These are phyloP conservation scores for Synanthedon formicaeformis DNA, from an alignment of 2,888 invertebrate genomes.

Conservation along the genomic window DNA sequence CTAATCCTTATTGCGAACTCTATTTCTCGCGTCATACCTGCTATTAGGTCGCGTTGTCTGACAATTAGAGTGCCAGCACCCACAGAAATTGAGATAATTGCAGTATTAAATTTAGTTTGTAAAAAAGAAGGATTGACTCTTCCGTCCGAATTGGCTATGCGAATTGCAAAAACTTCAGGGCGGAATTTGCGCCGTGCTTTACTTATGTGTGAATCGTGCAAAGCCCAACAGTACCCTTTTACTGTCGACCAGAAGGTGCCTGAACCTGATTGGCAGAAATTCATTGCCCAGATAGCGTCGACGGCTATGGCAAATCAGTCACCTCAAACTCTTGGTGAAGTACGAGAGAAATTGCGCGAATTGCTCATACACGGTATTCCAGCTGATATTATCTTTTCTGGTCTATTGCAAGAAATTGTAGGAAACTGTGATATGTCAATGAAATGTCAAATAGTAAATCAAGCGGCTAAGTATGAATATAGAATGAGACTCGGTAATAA, in stretches of 20 bases:
- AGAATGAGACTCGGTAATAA: conserved; percentile 93
- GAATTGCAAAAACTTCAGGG: conserved; percentile 82
- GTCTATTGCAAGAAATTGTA: conserved; percentile 84
- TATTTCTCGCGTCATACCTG: conserved; percentile 95
- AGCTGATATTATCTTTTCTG: conserved; percentile 90
- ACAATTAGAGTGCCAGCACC: conserved; percentile 94
- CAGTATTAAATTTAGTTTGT: conserved; percentile 75
- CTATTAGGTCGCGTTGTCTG: conserved; percentile 94
- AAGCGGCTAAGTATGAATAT: conserved; percentile 93
- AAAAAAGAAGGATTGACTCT: conserved; percentile 85
- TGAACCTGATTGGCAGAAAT: conserved; percentile 94
- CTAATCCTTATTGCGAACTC: conserved; percentile 95
- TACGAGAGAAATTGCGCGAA: conserved; percentile 92
- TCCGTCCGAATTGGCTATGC: conserved; percentile 80
- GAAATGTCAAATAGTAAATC: conserved; percentile 85
- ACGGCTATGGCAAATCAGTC: conserved; percentile 89
- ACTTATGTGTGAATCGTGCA: conserved; percentile 93
- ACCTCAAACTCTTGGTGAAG: conserved; percentile 84
- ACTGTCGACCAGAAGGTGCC: conserved; percentile 81
- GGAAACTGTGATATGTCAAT: conserved; percentile 91
- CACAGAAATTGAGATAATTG: conserved; percentile 77
- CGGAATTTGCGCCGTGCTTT: conserved; percentile 93
- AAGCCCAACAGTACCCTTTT: conserved; percentile 92
- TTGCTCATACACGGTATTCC: conserved; percentile 95
- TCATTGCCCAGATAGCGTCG: conserved; percentile 86